Conservation (phyloP, 1,140 invertebrate genomes). For the Aphis gossypii region DNA sequence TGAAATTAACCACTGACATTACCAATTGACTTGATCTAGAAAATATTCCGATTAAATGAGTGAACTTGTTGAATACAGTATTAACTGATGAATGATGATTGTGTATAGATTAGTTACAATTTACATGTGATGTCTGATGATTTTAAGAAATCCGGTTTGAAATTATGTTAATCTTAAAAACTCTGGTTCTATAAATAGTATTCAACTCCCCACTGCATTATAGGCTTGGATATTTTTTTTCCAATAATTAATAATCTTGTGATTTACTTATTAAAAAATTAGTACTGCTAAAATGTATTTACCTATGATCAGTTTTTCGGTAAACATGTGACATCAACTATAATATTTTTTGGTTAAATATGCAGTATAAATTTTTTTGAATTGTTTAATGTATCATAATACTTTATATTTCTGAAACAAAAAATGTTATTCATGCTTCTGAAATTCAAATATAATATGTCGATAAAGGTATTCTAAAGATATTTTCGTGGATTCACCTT, state of each 20-base stretch:
- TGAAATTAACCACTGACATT: neutral
- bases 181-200: slow-evolving; percentile 1
- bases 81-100: neutral
- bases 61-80: neutral
- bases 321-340: no score
- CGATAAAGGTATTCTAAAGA: neutral
- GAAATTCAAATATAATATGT: neutral
- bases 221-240: neutral
- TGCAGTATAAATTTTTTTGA: no score
- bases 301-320: neutral
- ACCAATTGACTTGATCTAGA: neutral
- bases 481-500: neutral
- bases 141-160: slow-evolving; percentile 5
- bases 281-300: neutral
- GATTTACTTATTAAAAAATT: neutral
- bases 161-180: neutral
- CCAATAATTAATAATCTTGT: neutral
- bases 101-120: neutral
- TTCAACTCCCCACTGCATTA: neutral
- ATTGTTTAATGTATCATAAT: no score
- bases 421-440: neutral
- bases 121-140: neutral
- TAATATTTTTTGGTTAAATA: no score
- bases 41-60: neutral
- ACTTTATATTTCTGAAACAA: no score